Evolutionary conservation across 2,113 vertebrate species (phyloP), one percentile per base, ranked within the genome.

Genomic region (Gila orcuttii): DNA sequence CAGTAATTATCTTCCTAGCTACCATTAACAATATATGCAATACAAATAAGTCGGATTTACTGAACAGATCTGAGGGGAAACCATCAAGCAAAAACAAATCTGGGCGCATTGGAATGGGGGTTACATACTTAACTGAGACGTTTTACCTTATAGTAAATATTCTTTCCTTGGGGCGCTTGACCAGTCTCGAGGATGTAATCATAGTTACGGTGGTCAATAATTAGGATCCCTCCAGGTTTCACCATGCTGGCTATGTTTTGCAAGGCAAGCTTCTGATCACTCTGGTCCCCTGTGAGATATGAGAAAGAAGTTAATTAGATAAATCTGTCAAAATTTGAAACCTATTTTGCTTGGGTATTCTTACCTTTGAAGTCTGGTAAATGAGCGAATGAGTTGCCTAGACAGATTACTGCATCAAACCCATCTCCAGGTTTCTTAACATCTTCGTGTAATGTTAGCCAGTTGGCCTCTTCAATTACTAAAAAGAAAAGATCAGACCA

Each of bases 401-500:
- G 95, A 92, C 98, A 99, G 90, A 99, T 98, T 71, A 98, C 98
- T 0, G 98, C 98, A 15, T 99, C 98, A 64, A 98, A 99, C 17
- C 97, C 97, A 0, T 91, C 87, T 1, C 93, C 96, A 1, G 96
- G 96, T 91, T 95, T 97, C 81, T 95, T 92, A 84, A 99, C 84
- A 79, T 99, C 98, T 19, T 95, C 94, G 31, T 95, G 13, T 84
- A 99, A 91, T 0, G 96, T 96, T 84, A 99, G 94, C 98, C 98
- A 99, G 94, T 99, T 99, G 89, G 98, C 98, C 87, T 99, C 98
- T 88, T 99, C 98, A 1, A 99, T 99, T 82, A 98, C 98, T 99
- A 89, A 52, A 81, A 23, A 45, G 8, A 45, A 31, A 69, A 52
- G 33, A 12, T 36, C 69, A 74, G 1, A 2, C 0, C 28, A 78